Evolutionary conservation across 30 jellyfish, hydroid and myxozoan species (phyloP).

Genomic region (Hydractinia echinata): DNA sequence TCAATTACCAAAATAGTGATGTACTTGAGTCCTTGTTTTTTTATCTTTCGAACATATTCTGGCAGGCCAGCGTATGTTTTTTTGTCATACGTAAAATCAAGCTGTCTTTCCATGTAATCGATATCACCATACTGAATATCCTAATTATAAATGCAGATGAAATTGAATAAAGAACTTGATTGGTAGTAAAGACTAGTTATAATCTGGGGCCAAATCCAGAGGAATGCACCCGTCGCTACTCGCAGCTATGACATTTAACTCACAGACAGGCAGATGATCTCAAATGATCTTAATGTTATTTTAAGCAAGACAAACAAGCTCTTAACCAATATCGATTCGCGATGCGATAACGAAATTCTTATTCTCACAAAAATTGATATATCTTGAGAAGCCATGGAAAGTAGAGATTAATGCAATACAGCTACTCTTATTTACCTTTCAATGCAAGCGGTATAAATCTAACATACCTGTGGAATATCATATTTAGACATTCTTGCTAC

Average conservation of each 20-base stretch:
- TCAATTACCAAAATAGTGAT: slow-evolving; percentile 65
- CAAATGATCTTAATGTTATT: too few species aligned
- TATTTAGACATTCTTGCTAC: slow-evolving; percentile 66
- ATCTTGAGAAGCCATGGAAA: too few species aligned
- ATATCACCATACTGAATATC: slow-evolving; percentile 94
- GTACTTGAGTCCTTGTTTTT: slow-evolving; percentile 68
- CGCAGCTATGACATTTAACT: too few species aligned
- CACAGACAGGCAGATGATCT: too few species aligned
- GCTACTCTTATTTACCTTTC: not conserved
- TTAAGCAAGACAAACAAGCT: too few species aligned
- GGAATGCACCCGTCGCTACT: too few species aligned
- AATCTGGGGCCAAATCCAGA: too few species aligned
- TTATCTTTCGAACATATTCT: slow-evolving; percentile 62
- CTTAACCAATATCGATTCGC: too few species aligned
- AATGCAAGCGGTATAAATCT: not conserved
- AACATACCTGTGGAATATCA: slow-evolving; percentile 77
- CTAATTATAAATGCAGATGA: not conserved
- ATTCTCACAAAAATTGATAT: too few species aligned
- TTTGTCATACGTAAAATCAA: slow-evolving; percentile 70
- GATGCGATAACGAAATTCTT: too few species aligned
- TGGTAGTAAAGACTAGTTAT: too few species aligned
- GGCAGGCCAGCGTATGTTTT: slow-evolving; percentile 66
- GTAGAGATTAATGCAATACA: not conserved
- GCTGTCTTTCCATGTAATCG: slow-evolving; percentile 88
- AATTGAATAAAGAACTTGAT: too few species aligned